Evolutionary conservation across 2,888 invertebrate species (phyloP).

Genomic region (Brenthis daphne): DNA sequence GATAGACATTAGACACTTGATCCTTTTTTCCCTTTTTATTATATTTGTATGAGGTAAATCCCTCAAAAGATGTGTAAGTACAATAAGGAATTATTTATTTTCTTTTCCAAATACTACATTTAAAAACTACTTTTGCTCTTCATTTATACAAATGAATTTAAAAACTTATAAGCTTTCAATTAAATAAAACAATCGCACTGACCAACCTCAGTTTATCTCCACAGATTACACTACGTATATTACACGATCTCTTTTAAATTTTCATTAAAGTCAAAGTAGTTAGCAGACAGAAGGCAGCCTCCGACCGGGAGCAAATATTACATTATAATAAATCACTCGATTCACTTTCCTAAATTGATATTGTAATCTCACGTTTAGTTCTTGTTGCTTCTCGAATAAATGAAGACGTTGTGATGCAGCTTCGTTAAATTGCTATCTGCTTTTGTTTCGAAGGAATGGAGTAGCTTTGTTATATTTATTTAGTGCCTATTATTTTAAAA

Average conservation of each 20-base stretch:
- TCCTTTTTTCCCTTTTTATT: too few species aligned
- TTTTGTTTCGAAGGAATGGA: slow-evolving; percentile 44
- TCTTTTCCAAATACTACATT: too few species aligned
- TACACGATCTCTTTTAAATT: background rate
- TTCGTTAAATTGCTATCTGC: slow-evolving; percentile 81
- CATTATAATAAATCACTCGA: slow-evolving; percentile 75
- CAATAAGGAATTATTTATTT: too few species aligned
- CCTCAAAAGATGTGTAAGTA: too few species aligned
- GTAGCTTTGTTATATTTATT: slow-evolving; percentile 44
- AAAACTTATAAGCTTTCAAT: too few species aligned
- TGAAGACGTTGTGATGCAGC: slow-evolving; percentile 75
- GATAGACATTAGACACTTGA: too few species aligned
- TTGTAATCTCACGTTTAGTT: slow-evolving; percentile 77
- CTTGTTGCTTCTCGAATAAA: slow-evolving; percentile 75
- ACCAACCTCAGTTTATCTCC: too few species aligned
- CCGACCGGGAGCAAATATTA: slow-evolving; percentile 56
- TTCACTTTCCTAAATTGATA: slow-evolving; percentile 82
- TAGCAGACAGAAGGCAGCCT: slow-evolving; percentile 34
- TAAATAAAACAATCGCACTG: too few species aligned
- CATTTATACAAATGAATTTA: too few species aligned
- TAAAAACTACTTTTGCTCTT: too few species aligned
- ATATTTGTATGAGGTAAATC: too few species aligned
- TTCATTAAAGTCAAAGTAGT: slow-evolving; percentile 38
- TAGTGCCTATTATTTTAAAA: background rate
- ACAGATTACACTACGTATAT: background rate